Evolutionary conservation across 2,888 invertebrate species (phyloP), one percentile per base, ranked within the genome.

Genomic region (Orthosia cruda): DNA sequence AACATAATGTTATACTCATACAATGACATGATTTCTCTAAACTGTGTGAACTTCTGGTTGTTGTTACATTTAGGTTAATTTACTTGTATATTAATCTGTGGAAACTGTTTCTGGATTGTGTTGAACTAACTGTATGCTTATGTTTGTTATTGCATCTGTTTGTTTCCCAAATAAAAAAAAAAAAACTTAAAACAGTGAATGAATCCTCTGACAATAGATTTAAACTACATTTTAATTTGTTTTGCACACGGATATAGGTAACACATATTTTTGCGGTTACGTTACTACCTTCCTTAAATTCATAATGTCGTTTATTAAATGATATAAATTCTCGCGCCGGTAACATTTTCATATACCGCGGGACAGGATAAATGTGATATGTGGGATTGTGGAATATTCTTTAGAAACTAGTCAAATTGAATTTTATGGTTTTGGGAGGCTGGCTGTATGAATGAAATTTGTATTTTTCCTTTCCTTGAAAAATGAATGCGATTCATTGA

Each of bases 311-410:
- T 84, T 89, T 93, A 94, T 93, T 90, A 92, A 91, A 91, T 80
- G 88, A 91, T 90, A 93, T 94, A 93, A 93, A 94, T 94, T 90
- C 86, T 90, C 87, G 83, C 86, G 83, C 76, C 83, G 74, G 74
- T 85, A 74, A 90, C 89, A 89, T 92, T 91, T 91, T 78, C 80
- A 83, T 88, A 69, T 75, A 54, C 40, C 79, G 54, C 47, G 80
- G 78, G 84, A 80, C 81, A 72, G 78, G 55, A 71, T 79, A 71
- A 80, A 84, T 74, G 62, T 79, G 80, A 78, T 77, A 80, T 85
- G 72, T 62, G 66, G 26, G 49, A 66, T 52, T 85, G 72, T 62
- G 66, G 20, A 40, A 63, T 52, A 62, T 75, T 57, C 15, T 69
- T 70, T 65, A 50, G 52, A 64, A 75, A 82, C 59, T 84, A 75